These are phyloP conservation scores for Philopedon plagiatum DNA, from an alignment of 2,888 invertebrate genomes.

Conservation along the genomic window DNA sequence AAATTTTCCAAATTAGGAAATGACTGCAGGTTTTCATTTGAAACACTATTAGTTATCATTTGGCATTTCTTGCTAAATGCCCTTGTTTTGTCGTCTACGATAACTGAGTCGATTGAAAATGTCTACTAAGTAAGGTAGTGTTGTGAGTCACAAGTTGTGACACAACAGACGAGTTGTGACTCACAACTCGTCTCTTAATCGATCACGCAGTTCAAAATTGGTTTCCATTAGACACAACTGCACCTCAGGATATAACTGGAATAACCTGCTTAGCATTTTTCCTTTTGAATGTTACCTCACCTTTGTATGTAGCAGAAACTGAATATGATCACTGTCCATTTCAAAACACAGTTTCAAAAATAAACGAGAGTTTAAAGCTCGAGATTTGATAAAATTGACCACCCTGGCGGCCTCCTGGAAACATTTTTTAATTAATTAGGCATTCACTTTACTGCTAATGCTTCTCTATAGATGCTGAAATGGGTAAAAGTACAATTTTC, in stretches of 20 bases:
- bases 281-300: constrained; percentile 36
- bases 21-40: too few relatives aligned
- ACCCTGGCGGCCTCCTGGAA: constrained; percentile 32
- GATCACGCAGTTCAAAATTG: too few relatives aligned
- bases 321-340: too few relatives aligned
- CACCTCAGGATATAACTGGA: constrained; percentile 33
- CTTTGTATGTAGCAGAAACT: too few relatives aligned
- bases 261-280: constrained; percentile 34
- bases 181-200: too few relatives aligned
- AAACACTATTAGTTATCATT: neutral
- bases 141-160: too few relatives aligned
- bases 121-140: too few relatives aligned
- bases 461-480: constrained; percentile 50
- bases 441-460: constrained; percentile 48
- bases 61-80: neutral
- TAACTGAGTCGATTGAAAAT: too few relatives aligned
- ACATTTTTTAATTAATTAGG: constrained; percentile 45
- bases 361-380: constrained; percentile 49
- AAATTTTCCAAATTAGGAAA: too few relatives aligned
- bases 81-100: neutral
- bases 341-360: constrained; percentile 42
- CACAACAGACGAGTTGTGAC: too few relatives aligned
- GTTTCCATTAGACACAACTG: constrained; percentile 66
- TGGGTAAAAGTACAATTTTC: constrained; percentile 51
- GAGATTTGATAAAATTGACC: constrained; percentile 42